Conservation (phyloP, 2,888 invertebrate species). For the Lasioglossum marginatum region DNA sequence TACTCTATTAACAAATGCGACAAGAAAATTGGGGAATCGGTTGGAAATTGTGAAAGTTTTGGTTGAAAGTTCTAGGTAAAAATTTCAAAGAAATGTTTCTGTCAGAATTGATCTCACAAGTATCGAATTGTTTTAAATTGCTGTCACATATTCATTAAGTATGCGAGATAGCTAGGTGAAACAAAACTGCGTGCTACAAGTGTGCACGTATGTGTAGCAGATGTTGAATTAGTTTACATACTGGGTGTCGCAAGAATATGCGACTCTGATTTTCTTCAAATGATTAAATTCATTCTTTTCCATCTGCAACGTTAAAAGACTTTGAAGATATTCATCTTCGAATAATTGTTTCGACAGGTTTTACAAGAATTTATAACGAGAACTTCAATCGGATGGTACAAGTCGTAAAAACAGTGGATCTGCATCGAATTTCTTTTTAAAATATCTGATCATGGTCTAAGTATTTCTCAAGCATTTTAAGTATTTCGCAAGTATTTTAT, state of each 20-base stretch:
- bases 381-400: not conserved
- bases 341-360: not conserved
- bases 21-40: not conserved
- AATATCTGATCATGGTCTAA: not conserved
- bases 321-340: not conserved
- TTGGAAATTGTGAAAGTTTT: not conserved
- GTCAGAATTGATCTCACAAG: not conserved
- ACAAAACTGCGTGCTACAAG: not conserved
- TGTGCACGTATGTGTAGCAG: constrained; percentile 32
- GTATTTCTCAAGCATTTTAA: not conserved
- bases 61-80: not conserved
- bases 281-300: too few relatives aligned
- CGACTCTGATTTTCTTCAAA: not conserved
- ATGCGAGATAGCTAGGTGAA: not conserved
- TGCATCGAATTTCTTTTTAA: not conserved
- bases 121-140: not conserved
- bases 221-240: constrained; percentile 31
- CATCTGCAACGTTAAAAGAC: not conserved
- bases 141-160: not conserved
- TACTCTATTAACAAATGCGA: not conserved
- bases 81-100: not conserved
- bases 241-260: not conserved
- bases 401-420: not conserved
- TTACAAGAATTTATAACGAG: not conserved
- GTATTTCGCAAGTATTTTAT: too few relatives aligned